A percentile compares a stretch with the other conserved stretches of the same genome.
phyloP scores from a whole-genome alignment of 2,888 invertebrate species.

The Drosophila engyochracea region DNA sequence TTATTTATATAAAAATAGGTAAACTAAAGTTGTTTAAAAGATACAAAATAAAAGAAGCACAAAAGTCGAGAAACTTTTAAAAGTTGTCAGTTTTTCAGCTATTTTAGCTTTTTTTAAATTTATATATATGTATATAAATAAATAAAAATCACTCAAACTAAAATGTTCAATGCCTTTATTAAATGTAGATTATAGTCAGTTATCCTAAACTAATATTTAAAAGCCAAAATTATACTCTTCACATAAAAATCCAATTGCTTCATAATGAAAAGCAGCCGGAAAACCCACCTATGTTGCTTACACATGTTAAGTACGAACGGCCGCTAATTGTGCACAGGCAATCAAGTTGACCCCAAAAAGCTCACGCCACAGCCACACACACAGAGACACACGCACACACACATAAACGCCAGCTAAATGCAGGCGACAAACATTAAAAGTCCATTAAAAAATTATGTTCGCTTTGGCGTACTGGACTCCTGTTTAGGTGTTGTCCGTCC shows the following conservation, averaged over 20 bases:
- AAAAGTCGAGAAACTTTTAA: background rate
- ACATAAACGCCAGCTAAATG: conserved; percentile 30
- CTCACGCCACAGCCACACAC: conserved; percentile 40
- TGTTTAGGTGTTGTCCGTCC: conserved; percentile 61
- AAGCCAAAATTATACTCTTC: background rate
- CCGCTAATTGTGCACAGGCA: conserved; percentile 69
- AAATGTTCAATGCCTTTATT: background rate
- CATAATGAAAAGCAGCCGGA: conserved; percentile 13
- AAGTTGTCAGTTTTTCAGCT: background rate
- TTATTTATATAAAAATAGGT: background rate
- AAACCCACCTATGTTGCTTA: conserved; percentile 60
- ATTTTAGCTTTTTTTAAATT: background rate
- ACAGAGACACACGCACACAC: conserved; percentile 16
- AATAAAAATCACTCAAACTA: background rate
- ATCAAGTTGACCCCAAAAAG: conserved; percentile 66
- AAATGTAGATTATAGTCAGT: background rate
- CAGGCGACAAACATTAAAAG: conserved; percentile 80
- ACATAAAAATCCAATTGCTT: background rate
- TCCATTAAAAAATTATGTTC: conserved; percentile 81
- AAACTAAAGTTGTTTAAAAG: background rate
- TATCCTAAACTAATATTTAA: background rate
- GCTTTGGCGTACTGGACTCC: conserved; percentile 53
- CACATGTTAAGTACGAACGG: conserved; percentile 65
- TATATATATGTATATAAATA: too few species aligned
- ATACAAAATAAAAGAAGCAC: background rate